Conservation (phyloP, 2,888 invertebrate species). For the Pocota personata region DNA sequence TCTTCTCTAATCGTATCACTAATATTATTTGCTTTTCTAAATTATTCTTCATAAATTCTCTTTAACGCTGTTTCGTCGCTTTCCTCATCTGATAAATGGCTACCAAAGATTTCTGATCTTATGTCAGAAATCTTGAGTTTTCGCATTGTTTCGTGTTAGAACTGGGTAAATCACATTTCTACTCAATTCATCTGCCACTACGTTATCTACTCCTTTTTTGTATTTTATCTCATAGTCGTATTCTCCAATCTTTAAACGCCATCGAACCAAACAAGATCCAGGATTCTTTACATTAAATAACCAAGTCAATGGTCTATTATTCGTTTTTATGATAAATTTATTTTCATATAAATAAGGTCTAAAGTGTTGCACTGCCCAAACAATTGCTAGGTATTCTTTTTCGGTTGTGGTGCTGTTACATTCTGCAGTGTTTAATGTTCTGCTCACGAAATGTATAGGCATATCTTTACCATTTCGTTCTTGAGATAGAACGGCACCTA, state of each 20-base stretch:
- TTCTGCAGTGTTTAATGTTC: neutral
- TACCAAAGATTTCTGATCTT: neutral
- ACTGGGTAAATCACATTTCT: neutral
- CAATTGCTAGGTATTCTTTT: neutral
- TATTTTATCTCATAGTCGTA: neutral
- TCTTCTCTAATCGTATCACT: neutral
- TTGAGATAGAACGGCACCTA: neutral
- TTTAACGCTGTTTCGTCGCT: neutral
- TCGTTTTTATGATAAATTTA: neutral
- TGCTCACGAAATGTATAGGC: neutral
- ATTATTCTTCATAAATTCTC: conserved; percentile 3
- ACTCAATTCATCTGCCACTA: conserved; percentile 18
- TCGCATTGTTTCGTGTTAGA: neutral
- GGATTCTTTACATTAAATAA: neutral
- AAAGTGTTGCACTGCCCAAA: neutral
- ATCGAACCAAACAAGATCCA: neutral
- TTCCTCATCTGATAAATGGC: conserved; percentile 6
- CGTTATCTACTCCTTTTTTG: conserved; percentile 9
- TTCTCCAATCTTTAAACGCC: conserved; percentile 18
- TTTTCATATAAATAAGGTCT: neutral
- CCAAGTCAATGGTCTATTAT: neutral
- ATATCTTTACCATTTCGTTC: neutral
- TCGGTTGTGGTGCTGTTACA: neutral
- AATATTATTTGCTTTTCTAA: too few species aligned
- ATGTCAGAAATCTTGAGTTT: neutral